A percentile compares a stretch with the other conserved stretches of the same genome.
These are phyloP conservation scores for Isoperla grammatica DNA, from an alignment of 2,888 invertebrate species.

Conservation along the genomic window DNA sequence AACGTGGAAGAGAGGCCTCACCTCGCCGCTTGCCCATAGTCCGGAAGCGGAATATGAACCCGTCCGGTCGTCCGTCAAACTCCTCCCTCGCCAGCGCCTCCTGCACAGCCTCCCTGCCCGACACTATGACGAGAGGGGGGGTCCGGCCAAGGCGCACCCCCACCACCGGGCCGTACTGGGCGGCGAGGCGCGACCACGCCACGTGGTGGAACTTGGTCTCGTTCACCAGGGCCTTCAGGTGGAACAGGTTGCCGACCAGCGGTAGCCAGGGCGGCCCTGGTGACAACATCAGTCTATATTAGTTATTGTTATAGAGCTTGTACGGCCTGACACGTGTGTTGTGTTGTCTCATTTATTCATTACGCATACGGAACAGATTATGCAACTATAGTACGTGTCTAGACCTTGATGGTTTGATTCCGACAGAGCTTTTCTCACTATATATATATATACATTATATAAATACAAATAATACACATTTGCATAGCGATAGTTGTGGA, in stretches of 20 bases:
- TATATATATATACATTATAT: too few species aligned
- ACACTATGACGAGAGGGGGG: conserved; percentile 61
- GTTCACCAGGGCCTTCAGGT: conserved; percentile 16
- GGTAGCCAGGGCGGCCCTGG: conserved; percentile 27
- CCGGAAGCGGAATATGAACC: conserved; percentile 55
- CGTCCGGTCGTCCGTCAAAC: conserved; percentile 60
- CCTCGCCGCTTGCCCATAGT: conserved; percentile 57
- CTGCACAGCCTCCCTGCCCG: conserved; percentile 47
- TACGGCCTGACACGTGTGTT: too few species aligned
- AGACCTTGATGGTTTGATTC: too few species aligned
- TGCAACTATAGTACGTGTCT: too few species aligned
- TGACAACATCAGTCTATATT: too few species aligned
- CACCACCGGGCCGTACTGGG: conserved; percentile 56
- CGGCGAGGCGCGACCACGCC: conserved; percentile 58
- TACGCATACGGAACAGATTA: too few species aligned
- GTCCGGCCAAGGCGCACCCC: conserved; percentile 74
- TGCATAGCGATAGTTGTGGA: too few species aligned
- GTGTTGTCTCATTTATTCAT: too few species aligned
- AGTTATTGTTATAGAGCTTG: too few species aligned
- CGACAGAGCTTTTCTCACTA: too few species aligned
- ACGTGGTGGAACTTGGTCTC: conserved; percentile 57
- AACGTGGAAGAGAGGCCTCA: too few species aligned
- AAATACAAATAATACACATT: too few species aligned
- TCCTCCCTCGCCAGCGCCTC: conserved; percentile 52
- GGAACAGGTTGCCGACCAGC: conserved; percentile 20